A percentile compares a stretch with the other conserved stretches of the same genome.
phyloP scores from a whole-genome alignment of 2,113 vertebrate genomes.

The Mustela nigripes region DNA sequence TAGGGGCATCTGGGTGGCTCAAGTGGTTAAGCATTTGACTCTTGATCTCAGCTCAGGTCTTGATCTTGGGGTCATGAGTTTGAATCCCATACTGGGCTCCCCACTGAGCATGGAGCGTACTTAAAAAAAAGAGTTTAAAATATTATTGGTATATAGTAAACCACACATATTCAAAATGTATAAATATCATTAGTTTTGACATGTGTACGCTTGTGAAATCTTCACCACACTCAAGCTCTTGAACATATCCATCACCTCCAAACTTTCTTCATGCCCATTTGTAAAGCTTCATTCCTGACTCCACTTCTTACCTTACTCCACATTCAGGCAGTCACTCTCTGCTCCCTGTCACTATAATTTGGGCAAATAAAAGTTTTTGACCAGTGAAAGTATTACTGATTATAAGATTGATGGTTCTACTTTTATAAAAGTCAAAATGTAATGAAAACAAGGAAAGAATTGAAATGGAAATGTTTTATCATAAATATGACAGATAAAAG shows the following conservation, averaged over 20 bases:
- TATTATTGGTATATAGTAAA: neutral
- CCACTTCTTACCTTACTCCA: neutral
- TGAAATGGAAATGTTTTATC: slow-evolving; percentile 34
- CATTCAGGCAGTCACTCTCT: neutral
- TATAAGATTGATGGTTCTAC: neutral
- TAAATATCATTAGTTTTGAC: neutral
- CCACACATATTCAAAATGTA: neutral
- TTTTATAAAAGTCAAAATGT: slow-evolving; percentile 8
- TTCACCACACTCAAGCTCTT: neutral
- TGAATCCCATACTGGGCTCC: neutral
- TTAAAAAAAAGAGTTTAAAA: neutral
- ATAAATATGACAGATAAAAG: slow-evolving; percentile 26
- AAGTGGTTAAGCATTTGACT: neutral
- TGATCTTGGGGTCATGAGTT: neutral
- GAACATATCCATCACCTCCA: neutral
- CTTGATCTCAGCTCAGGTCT: neutral
- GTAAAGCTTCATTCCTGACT: neutral
- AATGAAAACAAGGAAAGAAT: slow-evolving; percentile 1
- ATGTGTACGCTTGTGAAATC: neutral
- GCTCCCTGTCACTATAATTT: neutral
- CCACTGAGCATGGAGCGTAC: neutral
- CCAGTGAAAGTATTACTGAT: neutral
- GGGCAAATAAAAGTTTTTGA: neutral
- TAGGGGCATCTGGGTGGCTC: neutral
- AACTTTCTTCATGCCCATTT: neutral